Conservation (phyloP, 1,140 invertebrate genomes). For the Trachymyrmex cornetzi region DNA sequence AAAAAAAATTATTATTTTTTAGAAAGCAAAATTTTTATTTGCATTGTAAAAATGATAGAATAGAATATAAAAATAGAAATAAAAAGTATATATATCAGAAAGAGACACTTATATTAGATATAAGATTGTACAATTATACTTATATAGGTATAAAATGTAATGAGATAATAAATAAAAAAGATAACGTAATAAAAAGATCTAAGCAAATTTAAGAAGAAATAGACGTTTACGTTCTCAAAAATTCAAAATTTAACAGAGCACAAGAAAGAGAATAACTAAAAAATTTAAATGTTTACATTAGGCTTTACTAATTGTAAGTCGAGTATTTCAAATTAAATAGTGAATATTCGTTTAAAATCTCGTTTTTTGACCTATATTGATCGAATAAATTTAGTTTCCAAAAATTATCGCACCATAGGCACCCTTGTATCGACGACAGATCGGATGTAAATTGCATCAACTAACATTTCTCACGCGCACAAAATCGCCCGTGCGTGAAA, state of each 20-base stretch:
- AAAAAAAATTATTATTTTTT: constrained; percentile 12
- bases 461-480: constrained; percentile 3
- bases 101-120: neutral
- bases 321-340: constrained; percentile 4
- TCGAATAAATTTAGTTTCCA: neutral
- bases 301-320: neutral
- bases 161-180: neutral
- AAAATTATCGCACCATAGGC: neutral
- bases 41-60: neutral
- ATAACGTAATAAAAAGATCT: neutral
- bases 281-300: neutral
- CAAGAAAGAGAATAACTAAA: neutral
- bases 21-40: neutral
- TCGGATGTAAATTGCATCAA: constrained; percentile 37
- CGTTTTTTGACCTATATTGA: neutral
- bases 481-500: constrained; percentile 45
- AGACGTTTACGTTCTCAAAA: neutral
- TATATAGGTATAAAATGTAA: neutral
- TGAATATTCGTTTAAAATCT: neutral
- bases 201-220: neutral
- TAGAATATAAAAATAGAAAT: neutral
- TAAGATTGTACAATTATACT: neutral
- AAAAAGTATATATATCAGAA: neutral
- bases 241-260: neutral
- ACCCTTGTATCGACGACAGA: neutral